These are phyloP conservation scores for Patella ulyssiponensis DNA, from an alignment of 2,888 invertebrate genomes.

Conservation along the genomic window DNA sequence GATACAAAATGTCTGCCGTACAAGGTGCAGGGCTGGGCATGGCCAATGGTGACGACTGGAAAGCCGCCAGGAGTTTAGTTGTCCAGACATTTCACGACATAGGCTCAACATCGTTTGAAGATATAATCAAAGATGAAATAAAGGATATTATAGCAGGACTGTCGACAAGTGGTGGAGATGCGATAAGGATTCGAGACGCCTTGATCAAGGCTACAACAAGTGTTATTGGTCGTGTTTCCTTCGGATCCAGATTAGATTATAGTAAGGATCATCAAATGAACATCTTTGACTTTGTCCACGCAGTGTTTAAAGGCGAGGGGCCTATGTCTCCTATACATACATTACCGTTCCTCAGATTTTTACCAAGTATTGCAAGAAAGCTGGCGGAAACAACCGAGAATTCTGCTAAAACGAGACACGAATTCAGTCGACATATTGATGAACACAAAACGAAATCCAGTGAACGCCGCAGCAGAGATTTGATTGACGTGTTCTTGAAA, in stretches of 20 bases:
- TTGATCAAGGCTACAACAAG: background rate
- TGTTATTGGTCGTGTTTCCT: background rate
- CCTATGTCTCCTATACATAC: background rate
- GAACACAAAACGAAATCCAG: background rate
- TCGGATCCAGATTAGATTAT: background rate
- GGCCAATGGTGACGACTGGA: background rate
- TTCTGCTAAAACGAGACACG: background rate
- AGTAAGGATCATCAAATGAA: background rate
- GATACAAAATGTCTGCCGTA: background rate
- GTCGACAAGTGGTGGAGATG: background rate
- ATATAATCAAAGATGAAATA: background rate
- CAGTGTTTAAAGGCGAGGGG: background rate
- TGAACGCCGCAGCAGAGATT: background rate
- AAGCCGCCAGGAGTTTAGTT: background rate
- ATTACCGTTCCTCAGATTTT: background rate
- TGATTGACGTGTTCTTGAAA: background rate
- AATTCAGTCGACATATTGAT: background rate
- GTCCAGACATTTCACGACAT: background rate
- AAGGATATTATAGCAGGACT: background rate
- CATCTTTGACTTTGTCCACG: background rate
- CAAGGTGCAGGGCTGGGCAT: background rate
- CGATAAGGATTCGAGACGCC: background rate
- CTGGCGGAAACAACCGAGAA: background rate
- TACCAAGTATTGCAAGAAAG: background rate
- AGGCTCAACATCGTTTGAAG: background rate